Conservation (phyloP, 2,113 vertebrate species). For the Ailuropoda melanoleuca region DNA sequence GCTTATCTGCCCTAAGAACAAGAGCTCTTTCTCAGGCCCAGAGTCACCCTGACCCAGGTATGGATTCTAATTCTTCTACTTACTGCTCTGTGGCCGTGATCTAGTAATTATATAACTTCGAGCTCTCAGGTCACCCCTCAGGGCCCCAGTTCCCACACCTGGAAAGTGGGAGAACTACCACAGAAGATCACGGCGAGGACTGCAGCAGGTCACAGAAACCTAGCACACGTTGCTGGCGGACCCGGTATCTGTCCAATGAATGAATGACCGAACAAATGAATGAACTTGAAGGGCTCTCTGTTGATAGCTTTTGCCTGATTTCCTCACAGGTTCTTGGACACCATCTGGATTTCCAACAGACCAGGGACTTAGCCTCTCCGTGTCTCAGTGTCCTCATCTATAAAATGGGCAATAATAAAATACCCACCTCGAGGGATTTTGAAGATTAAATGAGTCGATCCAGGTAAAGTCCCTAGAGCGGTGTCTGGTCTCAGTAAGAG, state of each 20-base stretch:
- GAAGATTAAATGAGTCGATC: neutral
- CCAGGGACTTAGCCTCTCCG: neutral
- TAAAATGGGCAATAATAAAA: neutral
- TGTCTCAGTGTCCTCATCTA: neutral
- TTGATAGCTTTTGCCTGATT: neutral
- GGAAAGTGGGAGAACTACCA: neutral
- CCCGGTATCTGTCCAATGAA: no score
- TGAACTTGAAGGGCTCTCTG: neutral
- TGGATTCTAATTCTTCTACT: constrained; percentile 7
- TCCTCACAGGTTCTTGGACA: neutral
- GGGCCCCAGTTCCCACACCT: neutral
- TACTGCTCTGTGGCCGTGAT: neutral
- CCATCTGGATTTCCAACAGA: neutral
- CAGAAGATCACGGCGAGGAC: neutral
- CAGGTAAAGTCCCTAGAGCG: neutral
- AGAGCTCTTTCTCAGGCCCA: neutral
- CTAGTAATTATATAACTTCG: neutral
- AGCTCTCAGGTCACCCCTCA: neutral
- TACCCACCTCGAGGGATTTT: neutral
- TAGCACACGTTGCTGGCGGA: neutral
- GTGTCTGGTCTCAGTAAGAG: neutral
- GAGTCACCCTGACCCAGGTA: neutral
- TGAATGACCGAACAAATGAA: no score
- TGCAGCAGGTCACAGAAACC: accelerated
- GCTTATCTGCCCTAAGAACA: neutral